phyloP scores from a whole-genome alignment of 2,888 invertebrate species.

The Dryobotodes eremita region DNA sequence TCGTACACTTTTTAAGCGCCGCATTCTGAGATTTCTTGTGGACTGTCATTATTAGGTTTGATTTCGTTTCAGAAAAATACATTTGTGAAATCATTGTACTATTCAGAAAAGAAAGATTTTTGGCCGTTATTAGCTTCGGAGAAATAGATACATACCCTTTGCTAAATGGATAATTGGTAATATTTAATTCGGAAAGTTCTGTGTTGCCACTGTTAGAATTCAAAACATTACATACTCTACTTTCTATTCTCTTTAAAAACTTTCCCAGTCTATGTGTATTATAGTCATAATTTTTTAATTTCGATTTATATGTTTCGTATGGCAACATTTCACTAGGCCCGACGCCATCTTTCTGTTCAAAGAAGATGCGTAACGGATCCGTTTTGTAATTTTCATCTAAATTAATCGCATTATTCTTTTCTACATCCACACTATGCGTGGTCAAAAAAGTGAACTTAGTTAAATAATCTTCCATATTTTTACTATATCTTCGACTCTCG shows the following conservation, averaged over 20 bases:
- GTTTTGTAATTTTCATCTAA: slow-evolving; percentile 76
- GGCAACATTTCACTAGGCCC: slow-evolving; percentile 81
- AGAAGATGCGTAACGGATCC: slow-evolving; percentile 81
- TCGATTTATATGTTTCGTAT: slow-evolving; percentile 78
- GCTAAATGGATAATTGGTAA: slow-evolving; percentile 81
- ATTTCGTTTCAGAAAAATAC: slow-evolving; percentile 80
- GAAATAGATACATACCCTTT: slow-evolving; percentile 79
- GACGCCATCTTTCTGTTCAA: slow-evolving; percentile 87
- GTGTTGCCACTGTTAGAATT: slow-evolving; percentile 76
- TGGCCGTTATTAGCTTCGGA: slow-evolving; percentile 69
- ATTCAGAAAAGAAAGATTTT: slow-evolving; percentile 73
- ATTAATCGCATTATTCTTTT: slow-evolving; percentile 62
- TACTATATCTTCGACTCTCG: slow-evolving; percentile 67
- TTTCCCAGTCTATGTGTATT: slow-evolving; percentile 76
- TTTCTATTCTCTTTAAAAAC: slow-evolving; percentile 83
- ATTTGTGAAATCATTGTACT: slow-evolving; percentile 75
- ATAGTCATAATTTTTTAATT: slow-evolving; percentile 78
- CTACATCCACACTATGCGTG: slow-evolving; percentile 61
- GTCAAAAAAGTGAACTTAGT: slow-evolving; percentile 78
- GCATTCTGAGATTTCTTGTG: slow-evolving; percentile 73
- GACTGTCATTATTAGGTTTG: slow-evolving; percentile 80
- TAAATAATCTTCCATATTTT: slow-evolving; percentile 76
- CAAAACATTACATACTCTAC: slow-evolving; percentile 78
- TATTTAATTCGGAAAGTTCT: slow-evolving; percentile 73
- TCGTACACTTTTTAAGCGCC: slow-evolving; percentile 71